Conservation (phyloP, 2,797 vertebrate genomes). For the Tauraco hartlaubi region DNA sequence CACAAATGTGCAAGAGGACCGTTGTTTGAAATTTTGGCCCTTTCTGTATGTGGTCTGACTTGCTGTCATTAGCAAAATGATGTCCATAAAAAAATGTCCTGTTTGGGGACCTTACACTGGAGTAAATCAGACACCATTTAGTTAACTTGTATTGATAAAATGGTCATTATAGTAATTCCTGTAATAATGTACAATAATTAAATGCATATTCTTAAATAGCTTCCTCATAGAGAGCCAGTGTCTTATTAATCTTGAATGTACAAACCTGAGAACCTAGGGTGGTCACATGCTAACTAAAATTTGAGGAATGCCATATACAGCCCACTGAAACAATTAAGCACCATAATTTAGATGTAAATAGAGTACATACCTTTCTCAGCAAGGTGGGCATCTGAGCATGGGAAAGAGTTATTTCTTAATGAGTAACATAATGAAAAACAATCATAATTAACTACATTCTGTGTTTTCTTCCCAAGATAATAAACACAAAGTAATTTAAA, state of each 20-base stretch:
- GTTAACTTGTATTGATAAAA: constrained; percentile 37
- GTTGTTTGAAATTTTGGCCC: neutral
- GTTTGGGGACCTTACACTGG: neutral
- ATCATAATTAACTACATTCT: neutral
- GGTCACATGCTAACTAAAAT: constrained; percentile 47
- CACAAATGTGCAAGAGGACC: neutral
- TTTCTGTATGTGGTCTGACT: constrained; percentile 9
- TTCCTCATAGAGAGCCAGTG: constrained; percentile 53
- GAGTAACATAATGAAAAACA: neutral
- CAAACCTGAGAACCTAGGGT: constrained; percentile 49
- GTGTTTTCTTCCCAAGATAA: neutral
- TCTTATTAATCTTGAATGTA: constrained; percentile 68
- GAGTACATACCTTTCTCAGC: neutral
- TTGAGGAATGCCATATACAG: neutral
- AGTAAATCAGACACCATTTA: constrained; percentile 32
- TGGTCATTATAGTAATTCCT: constrained; percentile 58
- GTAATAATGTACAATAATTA: constrained; percentile 72
- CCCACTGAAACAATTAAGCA: neutral
- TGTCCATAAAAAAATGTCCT: constrained; percentile 28
- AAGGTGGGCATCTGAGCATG: neutral
- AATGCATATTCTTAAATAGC: constrained; percentile 58
- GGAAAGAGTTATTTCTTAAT: neutral
- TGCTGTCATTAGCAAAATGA: constrained; percentile 43
- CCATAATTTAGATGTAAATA: neutral
- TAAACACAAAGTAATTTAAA: neutral